A percentile compares a stretch with the other conserved stretches of the same genome.
These are phyloP conservation scores for Pseudomugil tenellus DNA, from an alignment of 2,797 vertebrate species.

Conservation along the genomic window DNA sequence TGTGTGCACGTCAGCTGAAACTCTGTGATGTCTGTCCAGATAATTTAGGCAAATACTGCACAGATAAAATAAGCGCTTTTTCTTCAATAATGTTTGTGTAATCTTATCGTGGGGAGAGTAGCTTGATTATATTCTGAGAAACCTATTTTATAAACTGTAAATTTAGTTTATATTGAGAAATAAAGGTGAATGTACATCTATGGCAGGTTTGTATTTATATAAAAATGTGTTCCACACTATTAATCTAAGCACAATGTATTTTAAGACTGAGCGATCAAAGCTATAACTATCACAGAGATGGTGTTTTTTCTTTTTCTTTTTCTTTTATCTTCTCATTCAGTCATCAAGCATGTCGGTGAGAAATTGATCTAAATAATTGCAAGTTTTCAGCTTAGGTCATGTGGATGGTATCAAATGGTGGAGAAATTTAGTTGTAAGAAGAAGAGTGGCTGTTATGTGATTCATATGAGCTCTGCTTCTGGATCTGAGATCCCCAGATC, in stretches of 20 bases:
- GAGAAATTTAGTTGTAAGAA: slow-evolving; percentile 6
- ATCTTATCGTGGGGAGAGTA: slow-evolving; percentile 67
- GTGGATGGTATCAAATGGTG: slow-evolving; percentile 10
- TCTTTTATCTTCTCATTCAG: slow-evolving; percentile 13
- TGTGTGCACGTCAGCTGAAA: slow-evolving; percentile 45
- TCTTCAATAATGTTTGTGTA: slow-evolving; percentile 59
- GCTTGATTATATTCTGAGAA: slow-evolving; percentile 72
- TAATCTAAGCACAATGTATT: slow-evolving; percentile 83
- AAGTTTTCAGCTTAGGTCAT: slow-evolving; percentile 19
- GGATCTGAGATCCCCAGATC: background rate
- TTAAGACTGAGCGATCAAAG: slow-evolving; percentile 55
- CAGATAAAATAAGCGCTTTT: slow-evolving; percentile 44
- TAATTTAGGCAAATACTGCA: slow-evolving; percentile 48
- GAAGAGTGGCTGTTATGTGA: slow-evolving; percentile 13
- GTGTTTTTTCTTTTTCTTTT: background rate
- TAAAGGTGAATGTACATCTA: slow-evolving; percentile 80
- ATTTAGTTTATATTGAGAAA: slow-evolving; percentile 73
- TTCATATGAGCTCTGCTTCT: slow-evolving; percentile 20
- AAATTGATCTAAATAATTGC: slow-evolving; percentile 23
- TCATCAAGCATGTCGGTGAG: slow-evolving; percentile 18
- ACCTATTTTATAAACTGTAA: slow-evolving; percentile 82
- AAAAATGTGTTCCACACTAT: slow-evolving; percentile 67
- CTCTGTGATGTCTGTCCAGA: slow-evolving; percentile 42
- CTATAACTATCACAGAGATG: slow-evolving; percentile 41
- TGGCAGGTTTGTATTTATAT: slow-evolving; percentile 78